Conservation (phyloP, 2,888 invertebrate genomes). For the Malthinus seriepunctatus region DNA sequence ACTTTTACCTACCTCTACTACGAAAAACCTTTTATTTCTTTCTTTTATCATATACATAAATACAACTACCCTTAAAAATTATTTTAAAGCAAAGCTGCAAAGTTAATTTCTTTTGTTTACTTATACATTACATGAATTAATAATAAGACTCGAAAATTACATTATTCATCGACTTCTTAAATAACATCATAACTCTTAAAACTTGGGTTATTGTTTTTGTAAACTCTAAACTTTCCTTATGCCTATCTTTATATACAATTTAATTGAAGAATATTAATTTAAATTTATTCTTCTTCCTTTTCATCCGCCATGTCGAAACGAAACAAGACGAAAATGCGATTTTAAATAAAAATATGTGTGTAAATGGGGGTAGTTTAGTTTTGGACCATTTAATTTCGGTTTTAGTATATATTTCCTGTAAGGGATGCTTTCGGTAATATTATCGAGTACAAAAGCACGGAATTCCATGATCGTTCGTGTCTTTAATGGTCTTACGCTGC, state of each 20-base stretch:
- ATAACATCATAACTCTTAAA: conserved; percentile 26
- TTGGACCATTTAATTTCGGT: conserved; percentile 38
- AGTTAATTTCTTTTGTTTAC: conserved; percentile 35
- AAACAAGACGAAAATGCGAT: conserved; percentile 6
- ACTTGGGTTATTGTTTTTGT: conserved; percentile 23
- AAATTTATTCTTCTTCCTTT: not conserved
- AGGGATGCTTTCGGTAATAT: conserved; percentile 44
- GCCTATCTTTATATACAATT: not conserved
- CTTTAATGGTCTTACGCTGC: conserved; percentile 46
- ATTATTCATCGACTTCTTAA: conserved; percentile 37
- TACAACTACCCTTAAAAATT: conserved; percentile 17
- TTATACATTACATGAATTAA: conserved; percentile 31
- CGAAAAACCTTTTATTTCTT: not conserved
- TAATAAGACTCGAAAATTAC: conserved; percentile 33
- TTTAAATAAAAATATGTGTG: conserved; percentile 28
- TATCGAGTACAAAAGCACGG: conserved; percentile 44
- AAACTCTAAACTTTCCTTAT: not conserved
- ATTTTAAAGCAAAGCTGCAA: conserved; percentile 34
- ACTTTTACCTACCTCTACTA: conserved; percentile 6
- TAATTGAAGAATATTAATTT: conserved; percentile 3
- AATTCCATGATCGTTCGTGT: conserved; percentile 51
- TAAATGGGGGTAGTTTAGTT: conserved; percentile 39
- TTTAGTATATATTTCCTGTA: conserved; percentile 27
- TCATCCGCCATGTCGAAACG: not conserved
- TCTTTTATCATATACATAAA: too few species aligned